Conservation (phyloP, 35 echinoderm and acorn worm genomes). For the Apostichopus japonicus region DNA sequence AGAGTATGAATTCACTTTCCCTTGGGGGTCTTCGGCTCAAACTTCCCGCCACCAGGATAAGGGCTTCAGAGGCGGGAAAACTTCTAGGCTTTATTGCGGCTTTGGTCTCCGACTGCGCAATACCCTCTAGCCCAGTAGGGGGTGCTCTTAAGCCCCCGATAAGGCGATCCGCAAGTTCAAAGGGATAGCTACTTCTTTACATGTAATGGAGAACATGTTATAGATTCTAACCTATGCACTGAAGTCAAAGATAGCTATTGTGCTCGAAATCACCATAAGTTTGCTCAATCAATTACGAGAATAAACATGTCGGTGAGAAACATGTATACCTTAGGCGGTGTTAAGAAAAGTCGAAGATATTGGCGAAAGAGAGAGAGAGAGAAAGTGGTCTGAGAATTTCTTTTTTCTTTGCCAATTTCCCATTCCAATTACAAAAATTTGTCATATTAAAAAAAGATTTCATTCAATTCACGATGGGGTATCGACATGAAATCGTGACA, state of each 20-base stretch:
- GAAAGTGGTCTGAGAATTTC: constrained; percentile 1
- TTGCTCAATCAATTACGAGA: constrained; percentile 29
- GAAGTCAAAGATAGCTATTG: constrained; percentile 21
- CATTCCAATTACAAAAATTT: constrained; percentile 36
- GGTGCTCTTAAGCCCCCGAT: neutral
- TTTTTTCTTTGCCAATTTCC: constrained; percentile 1
- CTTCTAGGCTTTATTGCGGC: neutral
- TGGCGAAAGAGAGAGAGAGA: neutral
- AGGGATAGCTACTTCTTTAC: neutral
- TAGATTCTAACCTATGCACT: no score
- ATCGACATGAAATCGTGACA: neutral
- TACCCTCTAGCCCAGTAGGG: neutral
- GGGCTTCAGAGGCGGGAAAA: constrained; percentile 14
- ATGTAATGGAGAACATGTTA: constrained; percentile 28
- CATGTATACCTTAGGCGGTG: constrained; percentile 6
- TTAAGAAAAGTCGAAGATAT: neutral
- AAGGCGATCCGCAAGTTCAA: constrained; percentile 16
- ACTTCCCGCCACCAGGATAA: neutral
- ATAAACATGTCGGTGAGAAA: constrained; percentile 1
- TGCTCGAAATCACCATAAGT: constrained; percentile 4
- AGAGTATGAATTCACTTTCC: constrained; percentile 13
- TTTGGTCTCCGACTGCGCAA: constrained; percentile 18
- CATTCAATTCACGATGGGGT: constrained; percentile 12
- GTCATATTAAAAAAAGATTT: constrained; percentile 9
- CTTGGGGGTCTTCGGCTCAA: constrained; percentile 19